Conservation (phyloP, 2,797 vertebrate species). For the Prunella strophiata region DNA sequence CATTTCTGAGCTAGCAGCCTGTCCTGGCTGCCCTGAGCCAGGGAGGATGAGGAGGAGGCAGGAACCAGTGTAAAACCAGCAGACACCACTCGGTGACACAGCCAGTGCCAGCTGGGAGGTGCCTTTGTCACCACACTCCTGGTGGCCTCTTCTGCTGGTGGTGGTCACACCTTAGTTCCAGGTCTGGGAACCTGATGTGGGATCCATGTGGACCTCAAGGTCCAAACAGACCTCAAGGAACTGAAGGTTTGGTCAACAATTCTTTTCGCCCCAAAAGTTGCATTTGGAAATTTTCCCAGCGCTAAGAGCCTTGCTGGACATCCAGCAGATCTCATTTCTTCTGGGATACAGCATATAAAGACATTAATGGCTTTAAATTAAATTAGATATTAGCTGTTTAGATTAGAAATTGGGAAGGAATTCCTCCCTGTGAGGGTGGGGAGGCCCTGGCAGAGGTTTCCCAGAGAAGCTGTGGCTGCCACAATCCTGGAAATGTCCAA, state of each 20-base stretch:
- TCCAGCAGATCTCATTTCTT: not conserved
- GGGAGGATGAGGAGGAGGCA: not conserved
- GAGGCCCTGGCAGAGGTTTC: not conserved
- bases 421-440: not conserved
- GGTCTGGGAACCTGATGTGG: not conserved
- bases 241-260: not conserved
- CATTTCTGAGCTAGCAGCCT: not conserved
- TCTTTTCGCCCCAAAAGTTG: not conserved
- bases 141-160: not conserved
- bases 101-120: too few species aligned
- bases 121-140: not conserved
- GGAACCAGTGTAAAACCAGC: not conserved
- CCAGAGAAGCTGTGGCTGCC: not conserved
- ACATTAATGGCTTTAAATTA: not conserved
- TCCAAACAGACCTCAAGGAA: not conserved
- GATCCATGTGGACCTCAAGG: not conserved
- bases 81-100: fast-evolving
- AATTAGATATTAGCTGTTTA: not conserved
- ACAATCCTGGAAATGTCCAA: not conserved
- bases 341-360: not conserved
- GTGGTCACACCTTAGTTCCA: too few species aligned
- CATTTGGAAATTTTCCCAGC: not conserved
- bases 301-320: not conserved
- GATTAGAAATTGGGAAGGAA: not conserved
- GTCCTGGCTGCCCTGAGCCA: not conserved